Conservation (phyloP, 2,888 invertebrate genomes). For the Dynastes tityus region DNA sequence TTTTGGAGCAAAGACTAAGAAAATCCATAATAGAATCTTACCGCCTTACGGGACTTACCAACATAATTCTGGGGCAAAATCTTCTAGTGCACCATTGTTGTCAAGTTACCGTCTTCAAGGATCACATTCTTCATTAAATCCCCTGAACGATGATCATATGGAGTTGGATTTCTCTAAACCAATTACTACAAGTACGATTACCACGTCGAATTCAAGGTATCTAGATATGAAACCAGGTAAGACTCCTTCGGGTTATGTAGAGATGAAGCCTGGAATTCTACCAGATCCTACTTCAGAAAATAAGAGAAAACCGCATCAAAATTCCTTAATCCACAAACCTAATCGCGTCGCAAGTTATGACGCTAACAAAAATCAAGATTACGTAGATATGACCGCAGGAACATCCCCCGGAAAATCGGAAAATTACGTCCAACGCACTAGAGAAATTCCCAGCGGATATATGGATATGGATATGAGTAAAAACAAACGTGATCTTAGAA, state of each 20-base stretch:
- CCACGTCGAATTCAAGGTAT: slow-evolving; percentile 69
- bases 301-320: slow-evolving; percentile 52
- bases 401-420: slow-evolving; percentile 53
- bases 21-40: slow-evolving; percentile 66
- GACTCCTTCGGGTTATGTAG: slow-evolving; percentile 67
- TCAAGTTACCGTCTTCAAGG: slow-evolving; percentile 70
- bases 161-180: slow-evolving; percentile 81
- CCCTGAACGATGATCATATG: slow-evolving; percentile 85
- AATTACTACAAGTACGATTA: not conserved
- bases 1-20: slow-evolving; percentile 80
- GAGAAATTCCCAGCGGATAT: slow-evolving; percentile 67
- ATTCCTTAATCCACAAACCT: slow-evolving; percentile 8
- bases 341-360: not conserved
- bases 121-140: slow-evolving; percentile 69
- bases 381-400: slow-evolving; percentile 71
- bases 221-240: slow-evolving; percentile 76
- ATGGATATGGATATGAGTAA: slow-evolving; percentile 71
- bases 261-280: slow-evolving; percentile 68
- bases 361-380: slow-evolving; percentile 62
- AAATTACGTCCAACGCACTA: slow-evolving; percentile 29
- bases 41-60: slow-evolving; percentile 60
- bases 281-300: slow-evolving; percentile 50
- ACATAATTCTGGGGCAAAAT: slow-evolving; percentile 71
- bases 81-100: slow-evolving; percentile 80
- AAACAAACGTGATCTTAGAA: slow-evolving; percentile 39